These are phyloP conservation scores for Andrena bicolor DNA, from an alignment of 2,888 invertebrate species.

Conservation along the genomic window DNA sequence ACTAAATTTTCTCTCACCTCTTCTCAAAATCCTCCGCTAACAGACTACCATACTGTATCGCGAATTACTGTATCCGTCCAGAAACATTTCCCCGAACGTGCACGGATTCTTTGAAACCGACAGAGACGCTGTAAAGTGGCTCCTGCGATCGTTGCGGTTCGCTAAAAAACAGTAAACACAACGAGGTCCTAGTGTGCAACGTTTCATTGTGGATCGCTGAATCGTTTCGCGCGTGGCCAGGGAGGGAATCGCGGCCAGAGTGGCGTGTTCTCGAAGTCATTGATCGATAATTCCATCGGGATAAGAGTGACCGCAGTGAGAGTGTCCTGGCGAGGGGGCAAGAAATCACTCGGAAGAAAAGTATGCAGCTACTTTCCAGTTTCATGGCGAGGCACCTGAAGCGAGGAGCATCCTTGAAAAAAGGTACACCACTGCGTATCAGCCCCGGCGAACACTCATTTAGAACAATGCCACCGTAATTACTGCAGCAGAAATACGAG, in stretches of 20 bases:
- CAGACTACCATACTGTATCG: no score
- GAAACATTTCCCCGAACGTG: no score
- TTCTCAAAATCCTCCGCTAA: no score
- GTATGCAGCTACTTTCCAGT: constrained; percentile 80
- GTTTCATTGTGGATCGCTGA: background rate
- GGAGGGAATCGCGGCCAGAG: background rate
- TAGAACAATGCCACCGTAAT: constrained; percentile 58
- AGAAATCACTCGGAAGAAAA: constrained; percentile 57
- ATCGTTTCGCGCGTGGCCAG: background rate
- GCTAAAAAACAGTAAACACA: background rate
- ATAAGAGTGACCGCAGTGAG: constrained; percentile 41
- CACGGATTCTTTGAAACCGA: no score
- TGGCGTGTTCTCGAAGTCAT: constrained; percentile 8
- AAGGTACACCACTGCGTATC: constrained; percentile 73
- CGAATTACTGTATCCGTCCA: no score
- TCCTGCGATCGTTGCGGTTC: background rate
- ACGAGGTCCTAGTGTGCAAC: background rate
- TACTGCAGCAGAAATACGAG: constrained; percentile 33
- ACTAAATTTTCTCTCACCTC: no score
- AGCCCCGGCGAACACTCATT: constrained; percentile 51
- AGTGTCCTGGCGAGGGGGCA: constrained; percentile 24
- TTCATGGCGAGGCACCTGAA: constrained; percentile 80
- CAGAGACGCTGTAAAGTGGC: background rate
- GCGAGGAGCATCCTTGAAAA: constrained; percentile 79
- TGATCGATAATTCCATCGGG: constrained; percentile 38